phyloP scores from a whole-genome alignment of 2,797 vertebrate genomes.

The Galaxias olidus region DNA sequence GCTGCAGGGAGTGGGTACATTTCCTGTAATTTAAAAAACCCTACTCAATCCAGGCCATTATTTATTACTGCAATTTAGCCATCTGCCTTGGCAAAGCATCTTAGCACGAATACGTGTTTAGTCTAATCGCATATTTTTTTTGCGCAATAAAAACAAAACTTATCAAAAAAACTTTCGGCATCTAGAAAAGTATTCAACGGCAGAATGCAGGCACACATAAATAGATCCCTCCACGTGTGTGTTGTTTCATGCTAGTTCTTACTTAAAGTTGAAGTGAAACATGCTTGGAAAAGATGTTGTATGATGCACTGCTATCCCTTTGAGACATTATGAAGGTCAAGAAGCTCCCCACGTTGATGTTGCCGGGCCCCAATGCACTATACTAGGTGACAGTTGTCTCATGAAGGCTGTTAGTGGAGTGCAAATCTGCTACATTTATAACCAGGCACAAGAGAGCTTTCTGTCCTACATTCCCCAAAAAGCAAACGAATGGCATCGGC shows the following conservation, averaged over 20 bases:
- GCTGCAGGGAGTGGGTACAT: constrained; percentile 1
- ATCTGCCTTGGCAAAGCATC: constrained; percentile 23
- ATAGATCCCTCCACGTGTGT: too few species aligned
- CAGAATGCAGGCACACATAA: too few species aligned
- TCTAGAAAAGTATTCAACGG: too few species aligned
- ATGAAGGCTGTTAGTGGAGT: constrained; percentile 34
- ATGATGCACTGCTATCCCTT: background rate
- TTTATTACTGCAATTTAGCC: constrained; percentile 12
- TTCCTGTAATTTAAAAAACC: background rate
- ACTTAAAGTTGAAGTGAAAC: too few species aligned
- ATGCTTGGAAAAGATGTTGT: too few species aligned
- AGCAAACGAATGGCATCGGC: constrained; percentile 42
- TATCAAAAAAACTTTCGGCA: too few species aligned
- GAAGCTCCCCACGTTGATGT: constrained; percentile 18
- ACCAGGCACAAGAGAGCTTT: constrained; percentile 10
- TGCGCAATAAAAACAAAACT: constrained; percentile 5
- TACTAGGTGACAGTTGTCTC: constrained; percentile 15
- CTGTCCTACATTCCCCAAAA: constrained; percentile 46
- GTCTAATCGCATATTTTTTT: constrained; percentile 11
- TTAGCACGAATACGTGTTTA: constrained; percentile 3
- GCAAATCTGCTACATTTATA: constrained; percentile 21
- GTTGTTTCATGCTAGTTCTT: too few species aligned
- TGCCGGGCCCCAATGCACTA: constrained; percentile 32
- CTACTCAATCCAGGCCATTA: constrained; percentile 15
- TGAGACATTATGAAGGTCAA: constrained; percentile 30